Conservation (phyloP, 2,113 vertebrate genomes). For the Sterrhoptilus dennistouni region DNA sequence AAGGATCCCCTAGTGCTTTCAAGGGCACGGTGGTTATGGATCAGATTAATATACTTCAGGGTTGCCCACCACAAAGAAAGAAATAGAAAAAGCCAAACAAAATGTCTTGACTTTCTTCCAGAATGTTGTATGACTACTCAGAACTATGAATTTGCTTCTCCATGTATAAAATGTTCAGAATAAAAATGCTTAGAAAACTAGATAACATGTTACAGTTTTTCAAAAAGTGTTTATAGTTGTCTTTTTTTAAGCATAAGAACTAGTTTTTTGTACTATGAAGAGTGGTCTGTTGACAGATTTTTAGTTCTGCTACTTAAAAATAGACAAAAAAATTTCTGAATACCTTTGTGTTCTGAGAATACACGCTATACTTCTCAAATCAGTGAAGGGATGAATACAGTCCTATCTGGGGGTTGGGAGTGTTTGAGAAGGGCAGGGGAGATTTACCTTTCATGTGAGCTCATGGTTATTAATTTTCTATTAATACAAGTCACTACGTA, state of each 20-base stretch:
- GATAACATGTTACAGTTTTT: not conserved
- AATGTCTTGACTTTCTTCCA: not conserved
- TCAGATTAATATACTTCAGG: not conserved
- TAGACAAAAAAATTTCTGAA: not conserved
- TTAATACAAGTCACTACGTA: not conserved
- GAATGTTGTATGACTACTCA: not conserved
- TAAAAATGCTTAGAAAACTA: constrained; percentile 34
- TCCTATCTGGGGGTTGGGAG: not conserved
- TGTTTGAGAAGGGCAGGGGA: not conserved
- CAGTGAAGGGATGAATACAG: not conserved
- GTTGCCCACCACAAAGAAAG: not conserved
- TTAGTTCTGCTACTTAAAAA: constrained; percentile 1
- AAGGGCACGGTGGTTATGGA: not conserved
- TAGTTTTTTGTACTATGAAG: not conserved
- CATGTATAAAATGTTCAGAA: constrained; percentile 1
- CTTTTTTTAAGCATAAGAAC: not conserved
- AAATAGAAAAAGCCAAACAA: not conserved
- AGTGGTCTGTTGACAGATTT: not conserved
- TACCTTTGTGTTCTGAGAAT: not conserved
- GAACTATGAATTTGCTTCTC: constrained; percentile 25
- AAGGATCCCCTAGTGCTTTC: not conserved
- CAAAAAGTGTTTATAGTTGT: not conserved
- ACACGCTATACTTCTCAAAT: not conserved
- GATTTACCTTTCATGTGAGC: not conserved
- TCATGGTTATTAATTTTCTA: not conserved